These are phyloP conservation scores for Pantherophis guttatus DNA, from an alignment of 2,113 vertebrate genomes.

Conservation along the genomic window DNA sequence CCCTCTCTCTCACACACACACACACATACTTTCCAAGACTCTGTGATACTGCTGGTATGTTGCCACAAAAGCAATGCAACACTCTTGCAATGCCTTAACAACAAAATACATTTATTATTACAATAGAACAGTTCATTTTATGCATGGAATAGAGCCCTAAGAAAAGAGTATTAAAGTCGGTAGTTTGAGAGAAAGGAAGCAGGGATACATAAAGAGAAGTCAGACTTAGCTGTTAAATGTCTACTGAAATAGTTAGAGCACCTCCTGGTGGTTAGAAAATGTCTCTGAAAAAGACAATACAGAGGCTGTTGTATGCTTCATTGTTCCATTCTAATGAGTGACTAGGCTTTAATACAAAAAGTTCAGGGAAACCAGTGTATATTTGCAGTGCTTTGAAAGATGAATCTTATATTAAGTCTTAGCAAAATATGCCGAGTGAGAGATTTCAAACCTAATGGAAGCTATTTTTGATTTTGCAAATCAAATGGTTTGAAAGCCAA, in stretches of 20 bases:
- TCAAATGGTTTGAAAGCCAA: not conserved
- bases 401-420: not conserved
- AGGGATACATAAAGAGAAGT: not conserved
- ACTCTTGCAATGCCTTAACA: not conserved
- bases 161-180: not conserved
- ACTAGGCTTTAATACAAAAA: not conserved
- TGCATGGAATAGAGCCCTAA: not conserved
- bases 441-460: not conserved
- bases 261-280: conserved; percentile 54
- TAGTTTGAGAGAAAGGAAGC: not conserved
- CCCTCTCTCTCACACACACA: not conserved
- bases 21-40: not conserved
- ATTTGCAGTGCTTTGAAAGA: not conserved
- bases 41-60: not conserved
- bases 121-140: not conserved
- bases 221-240: not conserved
- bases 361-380: not conserved
- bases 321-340: not conserved
- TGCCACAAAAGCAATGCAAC: not conserved
- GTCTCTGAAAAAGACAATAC: not conserved
- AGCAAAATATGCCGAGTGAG: not conserved
- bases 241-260: conserved; percentile 29
- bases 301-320: not conserved
- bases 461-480: not conserved
- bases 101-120: not conserved